phyloP scores from a whole-genome alignment of 2,888 invertebrate genomes.

The Xestia c-nigrum region DNA sequence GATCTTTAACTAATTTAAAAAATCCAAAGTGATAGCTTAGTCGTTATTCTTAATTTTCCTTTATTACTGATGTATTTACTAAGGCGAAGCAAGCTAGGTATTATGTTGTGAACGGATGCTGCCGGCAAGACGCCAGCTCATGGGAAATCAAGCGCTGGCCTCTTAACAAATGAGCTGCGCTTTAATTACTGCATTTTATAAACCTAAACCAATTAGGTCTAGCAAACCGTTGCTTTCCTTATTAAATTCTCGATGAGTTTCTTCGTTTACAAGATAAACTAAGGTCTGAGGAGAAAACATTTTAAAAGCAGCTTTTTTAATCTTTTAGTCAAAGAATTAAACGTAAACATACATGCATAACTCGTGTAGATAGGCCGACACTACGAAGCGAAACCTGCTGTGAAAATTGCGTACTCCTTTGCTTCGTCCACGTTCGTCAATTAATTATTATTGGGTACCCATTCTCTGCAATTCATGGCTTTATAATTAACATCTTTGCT shows the following conservation, averaged over 20 bases:
- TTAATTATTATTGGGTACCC: not conserved
- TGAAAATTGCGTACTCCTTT: not conserved
- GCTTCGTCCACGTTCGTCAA: not conserved
- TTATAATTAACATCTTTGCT: not conserved
- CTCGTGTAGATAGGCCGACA: not conserved
- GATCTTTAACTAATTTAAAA: too few species aligned
- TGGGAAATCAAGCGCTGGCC: constrained; percentile 48
- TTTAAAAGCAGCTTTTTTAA: not conserved
- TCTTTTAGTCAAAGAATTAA: not conserved
- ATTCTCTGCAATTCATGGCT: not conserved
- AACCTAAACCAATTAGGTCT: constrained; percentile 9
- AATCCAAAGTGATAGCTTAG: not conserved
- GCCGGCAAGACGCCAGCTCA: constrained; percentile 25
- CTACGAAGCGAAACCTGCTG: not conserved
- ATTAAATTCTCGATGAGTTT: constrained; percentile 17
- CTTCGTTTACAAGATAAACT: not conserved
- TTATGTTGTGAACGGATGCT: not conserved
- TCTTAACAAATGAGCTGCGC: constrained; percentile 40
- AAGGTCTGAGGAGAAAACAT: too few species aligned
- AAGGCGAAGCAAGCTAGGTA: not conserved
- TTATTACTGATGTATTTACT: not conserved
- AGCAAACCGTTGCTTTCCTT: constrained; percentile 21
- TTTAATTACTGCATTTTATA: constrained; percentile 42
- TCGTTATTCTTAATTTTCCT: not conserved
- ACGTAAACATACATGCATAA: not conserved